Conservation (phyloP, 2,888 invertebrate species). For the Marasmarcha lunaedactyla region DNA sequence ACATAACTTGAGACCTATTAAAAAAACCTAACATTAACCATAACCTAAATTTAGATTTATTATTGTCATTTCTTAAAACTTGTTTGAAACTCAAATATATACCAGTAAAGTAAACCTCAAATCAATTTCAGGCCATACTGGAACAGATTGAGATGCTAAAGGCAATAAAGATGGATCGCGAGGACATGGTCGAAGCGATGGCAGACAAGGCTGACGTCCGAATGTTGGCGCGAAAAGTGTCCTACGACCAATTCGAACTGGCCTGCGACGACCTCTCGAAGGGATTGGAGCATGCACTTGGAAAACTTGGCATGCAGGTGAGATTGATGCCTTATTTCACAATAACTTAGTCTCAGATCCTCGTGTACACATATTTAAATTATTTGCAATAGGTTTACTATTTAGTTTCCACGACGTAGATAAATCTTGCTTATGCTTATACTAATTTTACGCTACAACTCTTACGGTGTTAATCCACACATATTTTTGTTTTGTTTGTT, state of each 20-base stretch:
- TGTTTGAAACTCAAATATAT: too few relatives aligned
- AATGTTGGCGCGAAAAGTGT: constrained; percentile 78
- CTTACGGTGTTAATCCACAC: too few relatives aligned
- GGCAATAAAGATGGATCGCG: constrained; percentile 76
- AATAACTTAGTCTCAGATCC: not conserved
- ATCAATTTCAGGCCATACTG: constrained; percentile 63
- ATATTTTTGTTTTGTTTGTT: too few relatives aligned
- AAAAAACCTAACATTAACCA: too few relatives aligned
- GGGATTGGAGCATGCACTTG: constrained; percentile 73
- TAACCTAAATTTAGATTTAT: too few relatives aligned
- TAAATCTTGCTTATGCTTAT: not conserved
- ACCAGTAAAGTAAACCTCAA: too few relatives aligned
- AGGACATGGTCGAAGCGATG: constrained; percentile 77
- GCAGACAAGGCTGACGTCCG: constrained; percentile 81
- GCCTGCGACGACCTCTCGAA: constrained; percentile 76
- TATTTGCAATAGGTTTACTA: not conserved
- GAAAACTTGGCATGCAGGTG: constrained; percentile 72
- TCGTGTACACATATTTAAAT: not conserved
- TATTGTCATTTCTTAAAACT: too few relatives aligned
- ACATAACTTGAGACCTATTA: too few relatives aligned
- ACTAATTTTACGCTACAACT: too few relatives aligned
- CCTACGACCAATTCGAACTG: constrained; percentile 77
- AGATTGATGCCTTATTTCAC: not conserved
- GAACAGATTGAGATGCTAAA: constrained; percentile 77
- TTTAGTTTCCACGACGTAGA: not conserved